These are phyloP conservation scores for Siniperca scherzeri DNA, from an alignment of 2,797 vertebrate genomes.

Conservation along the genomic window DNA sequence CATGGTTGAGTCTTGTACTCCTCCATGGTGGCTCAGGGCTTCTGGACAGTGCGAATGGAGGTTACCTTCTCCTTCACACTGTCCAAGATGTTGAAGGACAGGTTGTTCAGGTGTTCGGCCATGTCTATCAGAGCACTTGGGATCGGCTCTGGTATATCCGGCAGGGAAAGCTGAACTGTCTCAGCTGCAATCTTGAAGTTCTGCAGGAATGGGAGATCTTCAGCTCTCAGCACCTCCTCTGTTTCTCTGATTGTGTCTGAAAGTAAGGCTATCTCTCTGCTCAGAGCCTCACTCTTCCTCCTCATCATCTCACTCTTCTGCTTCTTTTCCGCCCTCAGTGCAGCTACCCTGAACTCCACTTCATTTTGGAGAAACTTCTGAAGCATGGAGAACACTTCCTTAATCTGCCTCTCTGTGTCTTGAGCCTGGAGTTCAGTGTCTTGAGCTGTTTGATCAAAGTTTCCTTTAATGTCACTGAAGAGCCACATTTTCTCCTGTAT, in stretches of 20 bases:
- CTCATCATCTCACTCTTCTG: neutral
- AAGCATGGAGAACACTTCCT: neutral
- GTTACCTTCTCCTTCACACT: neutral
- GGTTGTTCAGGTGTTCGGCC: slow-evolving; percentile 31
- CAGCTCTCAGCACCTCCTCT: neutral
- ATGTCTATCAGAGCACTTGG: neutral
- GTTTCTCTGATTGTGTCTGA: neutral
- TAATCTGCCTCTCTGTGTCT: slow-evolving; percentile 23
- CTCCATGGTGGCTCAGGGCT: too few relatives aligned
- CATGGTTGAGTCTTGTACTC: too few relatives aligned
- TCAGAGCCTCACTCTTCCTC: neutral
- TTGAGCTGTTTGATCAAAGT: slow-evolving; percentile 8
- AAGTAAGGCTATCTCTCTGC: neutral
- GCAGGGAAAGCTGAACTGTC: rapidly evolving
- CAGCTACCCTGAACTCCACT: neutral
- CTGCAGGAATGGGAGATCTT: neutral
- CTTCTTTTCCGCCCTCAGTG: neutral
- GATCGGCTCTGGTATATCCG: neutral
- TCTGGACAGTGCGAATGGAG: neutral
- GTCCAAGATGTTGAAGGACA: neutral
- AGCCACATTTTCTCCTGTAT: neutral
- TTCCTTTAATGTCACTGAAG: neutral
- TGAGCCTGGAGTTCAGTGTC: neutral
- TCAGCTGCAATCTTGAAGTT: neutral
- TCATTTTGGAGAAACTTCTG: neutral